Conservation (phyloP, 2,797 vertebrate genomes). For the Aeoliscus strigatus region DNA sequence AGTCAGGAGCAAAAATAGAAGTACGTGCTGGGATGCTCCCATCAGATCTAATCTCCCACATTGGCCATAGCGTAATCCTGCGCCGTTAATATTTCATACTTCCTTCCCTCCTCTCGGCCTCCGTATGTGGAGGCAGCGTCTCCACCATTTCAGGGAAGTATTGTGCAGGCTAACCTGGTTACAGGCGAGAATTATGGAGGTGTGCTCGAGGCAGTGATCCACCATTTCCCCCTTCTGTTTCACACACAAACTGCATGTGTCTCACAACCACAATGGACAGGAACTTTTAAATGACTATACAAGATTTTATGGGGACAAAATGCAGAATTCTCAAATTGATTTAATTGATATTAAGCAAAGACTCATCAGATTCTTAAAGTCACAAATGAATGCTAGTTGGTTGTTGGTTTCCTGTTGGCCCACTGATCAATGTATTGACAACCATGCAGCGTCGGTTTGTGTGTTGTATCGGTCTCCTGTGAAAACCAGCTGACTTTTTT, state of each 20-base stretch:
- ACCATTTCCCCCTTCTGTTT: too few species aligned
- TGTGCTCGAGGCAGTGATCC: not conserved
- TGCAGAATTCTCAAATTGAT: too few species aligned
- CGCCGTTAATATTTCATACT: slow-evolving; percentile 66
- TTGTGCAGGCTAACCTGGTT: slow-evolving; percentile 2
- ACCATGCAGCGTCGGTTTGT: not conserved
- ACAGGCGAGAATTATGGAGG: slow-evolving; percentile 6
- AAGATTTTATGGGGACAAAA: too few species aligned
- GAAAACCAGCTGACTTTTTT: too few species aligned
- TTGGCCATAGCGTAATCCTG: slow-evolving; percentile 45
- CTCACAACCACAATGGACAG: too few species aligned
- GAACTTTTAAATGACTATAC: too few species aligned
- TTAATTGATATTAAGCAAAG: too few species aligned
- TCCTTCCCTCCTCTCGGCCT: slow-evolving; percentile 35
- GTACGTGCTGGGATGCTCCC: slow-evolving; percentile 32
- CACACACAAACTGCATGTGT: too few species aligned
- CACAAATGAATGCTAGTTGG: too few species aligned
- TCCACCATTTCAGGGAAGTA: slow-evolving; percentile 47
- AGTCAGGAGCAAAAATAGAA: too few species aligned
- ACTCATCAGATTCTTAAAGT: too few species aligned
- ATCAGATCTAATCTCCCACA: slow-evolving; percentile 50
- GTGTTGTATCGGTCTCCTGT: not conserved
- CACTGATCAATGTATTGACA: not conserved
- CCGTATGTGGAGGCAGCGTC: slow-evolving; percentile 35
- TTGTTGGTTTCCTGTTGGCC: not conserved